Percentiles rank a stretch among this genome's conserved stretches.
These are phyloP conservation scores for Habropoda laboriosa DNA, from an alignment of 1,140 invertebrate species.

Conservation along the genomic window DNA sequence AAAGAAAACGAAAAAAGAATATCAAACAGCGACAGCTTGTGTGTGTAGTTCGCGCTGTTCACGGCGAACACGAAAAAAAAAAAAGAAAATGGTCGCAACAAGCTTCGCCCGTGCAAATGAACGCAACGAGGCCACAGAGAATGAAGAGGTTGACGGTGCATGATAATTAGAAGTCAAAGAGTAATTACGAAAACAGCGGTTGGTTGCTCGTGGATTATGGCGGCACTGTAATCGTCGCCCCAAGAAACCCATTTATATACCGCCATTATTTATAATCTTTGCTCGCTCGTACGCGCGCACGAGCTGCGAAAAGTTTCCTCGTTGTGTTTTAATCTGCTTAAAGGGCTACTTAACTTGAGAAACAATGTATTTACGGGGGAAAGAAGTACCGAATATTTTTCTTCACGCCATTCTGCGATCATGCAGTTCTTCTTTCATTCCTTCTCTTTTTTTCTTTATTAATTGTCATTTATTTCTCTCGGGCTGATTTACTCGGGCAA, in stretches of 20 bases:
- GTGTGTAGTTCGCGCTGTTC: too few species aligned
- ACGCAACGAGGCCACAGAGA: constrained; percentile 20
- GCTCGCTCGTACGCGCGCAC: too few species aligned
- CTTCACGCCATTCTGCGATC: fast-evolving
- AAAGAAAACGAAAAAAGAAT: neutral
- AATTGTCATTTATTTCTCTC: too few species aligned
- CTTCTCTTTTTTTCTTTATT: neutral
- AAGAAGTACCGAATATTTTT: neutral
- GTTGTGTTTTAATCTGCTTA: neutral
- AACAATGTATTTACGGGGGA: neutral
- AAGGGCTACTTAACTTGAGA: neutral
- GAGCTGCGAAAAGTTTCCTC: neutral
- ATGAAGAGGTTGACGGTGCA: constrained; percentile 31
- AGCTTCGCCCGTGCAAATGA: constrained; percentile 8
- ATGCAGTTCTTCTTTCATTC: neutral
- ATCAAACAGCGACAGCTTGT: neutral
- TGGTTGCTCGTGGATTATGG: neutral
- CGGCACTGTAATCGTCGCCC: neutral
- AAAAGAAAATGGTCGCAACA: constrained; percentile 8
- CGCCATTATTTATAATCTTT: constrained; percentile 10
- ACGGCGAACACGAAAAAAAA: neutral
- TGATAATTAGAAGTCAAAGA: constrained; percentile 31
- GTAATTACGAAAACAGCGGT: constrained; percentile 26
- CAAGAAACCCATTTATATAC: constrained; percentile 1
- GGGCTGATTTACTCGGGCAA: too few species aligned